These are phyloP conservation scores for Artibeus lituratus DNA, from an alignment of 2,797 vertebrate genomes.

Conservation along the genomic window DNA sequence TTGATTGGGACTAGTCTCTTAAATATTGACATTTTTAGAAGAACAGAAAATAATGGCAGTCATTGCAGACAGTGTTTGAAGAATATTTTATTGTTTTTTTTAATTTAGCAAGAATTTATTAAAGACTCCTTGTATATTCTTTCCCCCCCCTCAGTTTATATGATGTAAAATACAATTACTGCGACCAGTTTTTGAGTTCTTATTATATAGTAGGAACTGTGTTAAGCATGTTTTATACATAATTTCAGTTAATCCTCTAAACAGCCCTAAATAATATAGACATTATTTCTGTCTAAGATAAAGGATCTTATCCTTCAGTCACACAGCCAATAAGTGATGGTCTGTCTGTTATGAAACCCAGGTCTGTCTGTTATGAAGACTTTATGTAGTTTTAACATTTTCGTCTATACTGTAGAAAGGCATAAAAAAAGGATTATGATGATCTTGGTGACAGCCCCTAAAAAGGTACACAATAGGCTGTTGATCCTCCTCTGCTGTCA, in stretches of 20 bases:
- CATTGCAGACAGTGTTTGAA: neutral
- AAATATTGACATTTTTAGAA: neutral
- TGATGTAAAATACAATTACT: neutral
- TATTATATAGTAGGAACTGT: neutral
- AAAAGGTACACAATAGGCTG: neutral
- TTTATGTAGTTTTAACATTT: neutral
- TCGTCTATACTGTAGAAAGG: neutral
- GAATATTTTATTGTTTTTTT: neutral
- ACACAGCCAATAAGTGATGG: neutral
- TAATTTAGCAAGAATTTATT: conserved; percentile 1
- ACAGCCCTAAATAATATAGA: neutral
- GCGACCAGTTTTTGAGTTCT: neutral
- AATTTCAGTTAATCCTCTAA: neutral
- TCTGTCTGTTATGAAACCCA: neutral
- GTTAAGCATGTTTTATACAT: neutral
- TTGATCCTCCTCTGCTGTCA: neutral
- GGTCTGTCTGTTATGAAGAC: neutral
- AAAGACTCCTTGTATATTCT: neutral
- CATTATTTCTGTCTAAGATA: neutral
- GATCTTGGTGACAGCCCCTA: neutral
- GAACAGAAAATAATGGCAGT: neutral
- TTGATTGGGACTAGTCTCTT: neutral
- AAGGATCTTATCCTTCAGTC: neutral
- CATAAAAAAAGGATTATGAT: neutral
- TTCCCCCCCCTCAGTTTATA: neutral